A percentile compares a stretch with the other conserved stretches of the same genome.
Evolutionary conservation across 2,888 invertebrate species (phyloP).

Genomic region (Pimpla rufipes): DNA sequence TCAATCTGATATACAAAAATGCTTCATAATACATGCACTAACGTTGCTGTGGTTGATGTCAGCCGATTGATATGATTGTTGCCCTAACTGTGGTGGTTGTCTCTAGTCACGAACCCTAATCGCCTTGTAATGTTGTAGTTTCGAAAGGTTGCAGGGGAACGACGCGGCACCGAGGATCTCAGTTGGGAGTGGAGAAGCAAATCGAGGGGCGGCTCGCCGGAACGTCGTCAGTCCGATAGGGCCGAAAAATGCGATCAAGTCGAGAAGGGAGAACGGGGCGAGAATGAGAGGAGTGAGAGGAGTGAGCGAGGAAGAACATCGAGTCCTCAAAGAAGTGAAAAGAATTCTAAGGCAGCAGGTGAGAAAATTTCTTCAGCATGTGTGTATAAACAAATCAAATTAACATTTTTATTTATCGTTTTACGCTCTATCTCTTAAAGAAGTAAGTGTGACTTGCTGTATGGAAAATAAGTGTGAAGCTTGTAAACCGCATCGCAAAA

Average conservation of each 20-base stretch:
- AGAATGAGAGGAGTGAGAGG: constrained; percentile 73
- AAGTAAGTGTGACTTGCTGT: no score
- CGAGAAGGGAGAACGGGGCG: constrained; percentile 72
- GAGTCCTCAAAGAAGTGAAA: constrained; percentile 80
- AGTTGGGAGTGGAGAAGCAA: constrained; percentile 85
- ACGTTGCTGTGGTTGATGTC: constrained; percentile 66
- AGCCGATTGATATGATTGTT: constrained; percentile 70
- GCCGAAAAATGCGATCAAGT: constrained; percentile 84
- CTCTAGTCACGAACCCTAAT: constrained; percentile 80
- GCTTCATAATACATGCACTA: constrained; percentile 27
- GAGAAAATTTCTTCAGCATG: no score
- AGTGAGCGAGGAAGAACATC: constrained; percentile 77
- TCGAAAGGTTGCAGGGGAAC: constrained; percentile 85
- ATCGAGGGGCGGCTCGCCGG: constrained; percentile 83
- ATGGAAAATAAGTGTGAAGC: no score
- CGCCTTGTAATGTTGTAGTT: constrained; percentile 84
- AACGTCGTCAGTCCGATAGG: constrained; percentile 86
- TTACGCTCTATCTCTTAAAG: not conserved
- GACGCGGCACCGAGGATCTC: constrained; percentile 83
- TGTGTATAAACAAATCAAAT: no score
- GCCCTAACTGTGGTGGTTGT: constrained; percentile 81
- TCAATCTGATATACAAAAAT: constrained; percentile 7
- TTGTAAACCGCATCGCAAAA: no score
- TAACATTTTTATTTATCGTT: not conserved
- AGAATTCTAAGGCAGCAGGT: constrained; percentile 74